Conservation (phyloP, 1,140 invertebrate species). For the Eciton burchellii region DNA sequence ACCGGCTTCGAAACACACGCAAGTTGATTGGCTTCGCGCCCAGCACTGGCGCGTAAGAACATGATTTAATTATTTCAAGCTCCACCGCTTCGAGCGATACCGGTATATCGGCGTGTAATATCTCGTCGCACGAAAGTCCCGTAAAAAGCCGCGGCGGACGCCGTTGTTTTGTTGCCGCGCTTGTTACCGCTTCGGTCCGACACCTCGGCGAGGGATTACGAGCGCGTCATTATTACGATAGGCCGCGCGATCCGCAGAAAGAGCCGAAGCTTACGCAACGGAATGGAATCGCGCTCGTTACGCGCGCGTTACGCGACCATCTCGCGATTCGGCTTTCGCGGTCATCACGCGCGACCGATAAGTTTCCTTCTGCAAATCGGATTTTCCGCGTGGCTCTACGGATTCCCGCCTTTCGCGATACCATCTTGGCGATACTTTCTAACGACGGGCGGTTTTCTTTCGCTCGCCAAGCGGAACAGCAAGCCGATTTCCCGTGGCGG, state of each 20-base stretch:
- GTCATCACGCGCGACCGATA: background rate
- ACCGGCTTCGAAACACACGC: conserved; percentile 34
- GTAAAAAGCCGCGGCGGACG: conserved; percentile 15
- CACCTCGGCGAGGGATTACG: conserved; percentile 20
- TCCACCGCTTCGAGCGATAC: conserved; percentile 45
- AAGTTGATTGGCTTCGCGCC: conserved; percentile 73
- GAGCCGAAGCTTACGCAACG: background rate
- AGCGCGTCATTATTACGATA: conserved; percentile 11
- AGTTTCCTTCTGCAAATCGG: conserved; percentile 43
- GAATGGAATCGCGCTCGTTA: background rate
- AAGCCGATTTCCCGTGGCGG: background rate
- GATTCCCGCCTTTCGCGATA: conserved; percentile 8
- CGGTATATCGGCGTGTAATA: conserved; percentile 23
- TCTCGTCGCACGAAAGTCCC: conserved; percentile 29
- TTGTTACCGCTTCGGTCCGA: conserved; percentile 26
- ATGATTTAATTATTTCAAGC: conserved; percentile 76
- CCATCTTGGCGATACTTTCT: background rate
- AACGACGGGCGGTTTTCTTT: background rate
- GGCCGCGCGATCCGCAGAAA: conserved; percentile 3
- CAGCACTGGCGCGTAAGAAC: conserved; percentile 65
- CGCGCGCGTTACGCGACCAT: background rate
- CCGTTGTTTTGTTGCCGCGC: too few species aligned
- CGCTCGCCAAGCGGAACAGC: background rate
- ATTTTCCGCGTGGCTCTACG: conserved; percentile 20
- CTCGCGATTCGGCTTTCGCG: conserved; percentile 16